Percentiles rank a stretch among this genome's conserved stretches.
These are phyloP conservation scores for Tragelaphus strepsiceros DNA, from an alignment of 2,113 vertebrate genomes.

Conservation along the genomic window DNA sequence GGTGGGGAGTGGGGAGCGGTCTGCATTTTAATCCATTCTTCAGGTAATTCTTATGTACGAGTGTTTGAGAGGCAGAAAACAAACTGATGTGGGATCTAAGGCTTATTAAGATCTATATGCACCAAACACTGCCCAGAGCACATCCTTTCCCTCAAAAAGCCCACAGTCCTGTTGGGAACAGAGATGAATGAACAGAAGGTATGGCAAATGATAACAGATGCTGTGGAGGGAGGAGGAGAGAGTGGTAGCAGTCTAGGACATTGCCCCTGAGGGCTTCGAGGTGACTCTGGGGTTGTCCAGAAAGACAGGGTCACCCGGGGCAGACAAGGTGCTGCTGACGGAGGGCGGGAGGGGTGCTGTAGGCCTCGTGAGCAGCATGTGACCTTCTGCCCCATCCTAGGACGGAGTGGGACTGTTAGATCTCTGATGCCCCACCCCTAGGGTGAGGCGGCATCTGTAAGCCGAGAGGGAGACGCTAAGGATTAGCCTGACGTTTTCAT, in stretches of 20 bases:
- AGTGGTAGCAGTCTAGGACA: not conserved
- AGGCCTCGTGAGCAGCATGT: not conserved
- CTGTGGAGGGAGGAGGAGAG: too few species aligned
- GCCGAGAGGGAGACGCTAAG: slow-evolving; percentile 33
- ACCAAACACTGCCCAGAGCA: not conserved
- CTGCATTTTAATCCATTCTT: not conserved
- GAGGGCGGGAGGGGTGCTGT: not conserved
- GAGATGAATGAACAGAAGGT: not conserved
- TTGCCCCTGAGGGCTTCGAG: not conserved
- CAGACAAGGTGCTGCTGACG: not conserved
- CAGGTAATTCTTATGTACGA: not conserved
- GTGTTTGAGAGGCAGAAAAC: not conserved
- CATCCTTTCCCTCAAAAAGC: not conserved
- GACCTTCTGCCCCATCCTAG: not conserved
- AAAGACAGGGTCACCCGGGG: not conserved
- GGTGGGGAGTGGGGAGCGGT: not conserved
- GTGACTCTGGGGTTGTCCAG: not conserved
- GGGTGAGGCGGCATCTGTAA: slow-evolving; percentile 5
- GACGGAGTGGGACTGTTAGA: not conserved
- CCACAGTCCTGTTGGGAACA: not conserved
- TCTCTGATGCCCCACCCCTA: not conserved
- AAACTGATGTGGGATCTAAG: not conserved
- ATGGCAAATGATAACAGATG: not conserved
- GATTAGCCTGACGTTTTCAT: slow-evolving; percentile 60
- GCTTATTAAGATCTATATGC: not conserved